These are phyloP conservation scores for Rhinichthys klamathensis DNA, from an alignment of 2,113 vertebrate species.

Conservation along the genomic window DNA sequence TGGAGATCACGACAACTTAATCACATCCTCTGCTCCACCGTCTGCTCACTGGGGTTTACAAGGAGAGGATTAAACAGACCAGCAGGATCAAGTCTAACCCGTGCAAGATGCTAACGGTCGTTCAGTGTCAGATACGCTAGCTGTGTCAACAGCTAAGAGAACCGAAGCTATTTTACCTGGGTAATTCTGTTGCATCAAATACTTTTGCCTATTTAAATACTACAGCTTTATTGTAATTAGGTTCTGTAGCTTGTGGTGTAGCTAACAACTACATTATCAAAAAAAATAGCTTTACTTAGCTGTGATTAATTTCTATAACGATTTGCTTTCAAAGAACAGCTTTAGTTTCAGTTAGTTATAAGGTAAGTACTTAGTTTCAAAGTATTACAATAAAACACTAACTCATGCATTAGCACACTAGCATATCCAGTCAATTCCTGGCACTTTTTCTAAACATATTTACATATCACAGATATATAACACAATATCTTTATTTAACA, in stretches of 20 bases:
- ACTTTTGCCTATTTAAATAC: neutral
- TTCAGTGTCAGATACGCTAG: neutral
- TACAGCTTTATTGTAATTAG: too few species aligned
- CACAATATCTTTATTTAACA: too few species aligned
- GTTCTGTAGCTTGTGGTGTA: too few species aligned
- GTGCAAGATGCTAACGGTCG: neutral
- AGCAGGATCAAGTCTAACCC: constrained; percentile 21
- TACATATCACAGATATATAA: too few species aligned
- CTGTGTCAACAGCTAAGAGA: neutral
- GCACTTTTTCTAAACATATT: too few species aligned
- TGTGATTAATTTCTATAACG: too few species aligned
- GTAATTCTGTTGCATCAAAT: neutral
- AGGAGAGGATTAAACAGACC: constrained; percentile 31
- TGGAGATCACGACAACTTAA: constrained; percentile 51
- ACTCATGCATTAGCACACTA: neutral
- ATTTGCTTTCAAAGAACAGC: too few species aligned
- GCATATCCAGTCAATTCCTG: neutral
- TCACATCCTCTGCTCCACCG: constrained; percentile 40
- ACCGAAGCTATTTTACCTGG: neutral
- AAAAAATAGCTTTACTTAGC: too few species aligned
- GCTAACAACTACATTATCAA: too few species aligned
- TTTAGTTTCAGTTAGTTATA: too few species aligned
- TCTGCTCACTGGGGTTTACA: constrained; percentile 30
- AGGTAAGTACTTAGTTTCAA: too few species aligned
- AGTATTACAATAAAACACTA: neutral